Evolutionary conservation across 2,888 invertebrate species (phyloP), one percentile per base, ranked within the genome.

Genomic region (Petrolisthes cinctipes): DNA sequence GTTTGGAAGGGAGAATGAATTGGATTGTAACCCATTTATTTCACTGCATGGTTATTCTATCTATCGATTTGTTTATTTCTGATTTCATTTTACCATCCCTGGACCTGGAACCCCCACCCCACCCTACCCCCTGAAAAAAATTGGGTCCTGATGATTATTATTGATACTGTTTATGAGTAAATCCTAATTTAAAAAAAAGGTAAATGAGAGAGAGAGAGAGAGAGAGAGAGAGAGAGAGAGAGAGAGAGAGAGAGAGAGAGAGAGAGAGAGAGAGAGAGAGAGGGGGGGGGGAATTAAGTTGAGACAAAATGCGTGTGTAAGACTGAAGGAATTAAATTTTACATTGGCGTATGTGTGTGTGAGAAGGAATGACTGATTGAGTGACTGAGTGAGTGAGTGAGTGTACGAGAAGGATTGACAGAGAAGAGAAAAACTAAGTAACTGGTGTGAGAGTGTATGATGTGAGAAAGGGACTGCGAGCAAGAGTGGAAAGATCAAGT

Each of bases 191-290:
- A 37, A 37, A 37, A 66, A 66, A 66, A 71, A n/a, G 6, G 71
- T 71, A 71, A 20, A 17, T 71, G 23, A 20, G 4, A 66, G 66
- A 66, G 1, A 17, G 66, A 23, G 37, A 37, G 75, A 23, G 4
- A 37, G 75, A 76, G 3, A 76, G 4, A 66, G 66, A 66, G 1
- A 17, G 66, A 23, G 37, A 37, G 75, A 23, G 4, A 37, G 75
- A 76, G 3, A 76, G n/a, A n/a, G n/a, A n/a, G n/a, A 76, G 23
- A 37, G 5, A 76, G 11, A 76, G n/a, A 11, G 73, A 73, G 73
- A 73, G n/a, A 73, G 73, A 73, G 73, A 73, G 73, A 73, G n/a
- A 73, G 73, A 73, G 73, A 73, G 73, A 73, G 73, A 73, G 73
- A 17, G 6, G 73, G 73, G 17, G 73, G n/a, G 73, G 23, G 6